phyloP scores from a whole-genome alignment of 2,113 vertebrate species.

The Proteles cristata region DNA sequence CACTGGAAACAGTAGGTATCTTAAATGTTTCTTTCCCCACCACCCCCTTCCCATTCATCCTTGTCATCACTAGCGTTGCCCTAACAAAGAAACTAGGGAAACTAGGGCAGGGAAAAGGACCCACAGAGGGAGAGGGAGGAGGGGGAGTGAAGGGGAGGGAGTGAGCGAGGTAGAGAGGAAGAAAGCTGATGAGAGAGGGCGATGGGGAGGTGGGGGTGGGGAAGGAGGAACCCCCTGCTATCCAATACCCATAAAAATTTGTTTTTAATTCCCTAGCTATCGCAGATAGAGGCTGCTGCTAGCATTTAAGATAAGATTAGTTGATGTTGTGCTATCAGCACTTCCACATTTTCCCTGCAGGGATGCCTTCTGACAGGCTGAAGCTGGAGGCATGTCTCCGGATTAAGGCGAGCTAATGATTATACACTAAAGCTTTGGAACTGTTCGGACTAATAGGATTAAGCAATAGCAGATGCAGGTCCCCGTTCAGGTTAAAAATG shows the following conservation, averaged over 20 bases:
- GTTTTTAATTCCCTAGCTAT: slow-evolving; percentile 93
- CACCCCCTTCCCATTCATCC: slow-evolving; percentile 64
- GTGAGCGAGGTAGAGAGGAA: neutral
- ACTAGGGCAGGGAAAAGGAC: slow-evolving; percentile 83
- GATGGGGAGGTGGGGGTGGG: neutral
- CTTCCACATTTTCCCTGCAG: slow-evolving; percentile 93
- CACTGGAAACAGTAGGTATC: slow-evolving; percentile 72
- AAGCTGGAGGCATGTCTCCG: slow-evolving; percentile 92
- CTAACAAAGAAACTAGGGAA: slow-evolving; percentile 82
- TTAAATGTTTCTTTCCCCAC: slow-evolving; percentile 57
- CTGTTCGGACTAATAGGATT: slow-evolving; percentile 95
- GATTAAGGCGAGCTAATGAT: slow-evolving; percentile 95
- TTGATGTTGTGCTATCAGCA: slow-evolving; percentile 91
- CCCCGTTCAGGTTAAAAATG: slow-evolving; percentile 94
- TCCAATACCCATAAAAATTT: slow-evolving; percentile 89
- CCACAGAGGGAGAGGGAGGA: slow-evolving; percentile 40
- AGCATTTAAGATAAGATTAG: slow-evolving; percentile 95
- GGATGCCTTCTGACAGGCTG: slow-evolving; percentile 93
- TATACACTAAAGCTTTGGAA: slow-evolving; percentile 95
- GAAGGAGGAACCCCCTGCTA: slow-evolving; percentile 57
- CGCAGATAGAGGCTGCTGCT: slow-evolving; percentile 91
- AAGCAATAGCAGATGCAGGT: slow-evolving; percentile 94
- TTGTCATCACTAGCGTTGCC: slow-evolving; percentile 65
- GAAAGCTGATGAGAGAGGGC: neutral
- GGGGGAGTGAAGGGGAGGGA: neutral